Percentiles rank a stretch among this genome's conserved stretches.
Evolutionary conservation across 2,113 vertebrate genomes (phyloP).

Genomic region (Syrrhaptes paradoxus): DNA sequence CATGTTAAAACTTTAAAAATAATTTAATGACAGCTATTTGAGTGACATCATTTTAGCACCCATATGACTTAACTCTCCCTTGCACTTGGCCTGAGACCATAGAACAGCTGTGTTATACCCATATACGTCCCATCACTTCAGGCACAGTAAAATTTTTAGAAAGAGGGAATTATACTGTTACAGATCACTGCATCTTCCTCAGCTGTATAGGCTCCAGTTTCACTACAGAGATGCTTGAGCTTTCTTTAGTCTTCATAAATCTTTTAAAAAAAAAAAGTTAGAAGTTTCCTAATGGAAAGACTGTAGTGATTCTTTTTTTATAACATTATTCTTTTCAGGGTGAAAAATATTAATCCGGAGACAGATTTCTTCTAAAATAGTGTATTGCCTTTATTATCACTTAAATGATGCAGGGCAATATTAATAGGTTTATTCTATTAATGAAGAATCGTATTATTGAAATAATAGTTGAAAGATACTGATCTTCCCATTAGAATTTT

Average conservation of each 20-base stretch:
- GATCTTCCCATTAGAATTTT: neutral
- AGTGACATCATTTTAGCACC: constrained; percentile 44
- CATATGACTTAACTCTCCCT: constrained; percentile 7
- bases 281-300: neutral
- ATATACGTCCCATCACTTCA: neutral
- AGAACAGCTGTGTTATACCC: neutral
- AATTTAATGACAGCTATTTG: constrained; percentile 35
- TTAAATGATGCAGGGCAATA: neutral
- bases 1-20: constrained; percentile 17
- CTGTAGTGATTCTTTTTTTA: neutral
- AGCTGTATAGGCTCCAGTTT: neutral
- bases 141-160: neutral
- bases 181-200: neutral
- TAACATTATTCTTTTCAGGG: neutral
- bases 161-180: neutral
- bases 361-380: neutral
- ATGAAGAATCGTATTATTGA: neutral
- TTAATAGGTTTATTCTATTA: neutral
- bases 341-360: neutral
- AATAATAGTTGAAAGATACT: neutral
- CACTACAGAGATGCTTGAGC: neutral
- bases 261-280: neutral
- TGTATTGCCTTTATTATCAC: neutral
- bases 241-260: neutral
- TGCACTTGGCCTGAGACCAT: neutral